These are phyloP conservation scores for Macroglossus sobrinus DNA, from an alignment of 2,113 vertebrate genomes.

Conservation along the genomic window DNA sequence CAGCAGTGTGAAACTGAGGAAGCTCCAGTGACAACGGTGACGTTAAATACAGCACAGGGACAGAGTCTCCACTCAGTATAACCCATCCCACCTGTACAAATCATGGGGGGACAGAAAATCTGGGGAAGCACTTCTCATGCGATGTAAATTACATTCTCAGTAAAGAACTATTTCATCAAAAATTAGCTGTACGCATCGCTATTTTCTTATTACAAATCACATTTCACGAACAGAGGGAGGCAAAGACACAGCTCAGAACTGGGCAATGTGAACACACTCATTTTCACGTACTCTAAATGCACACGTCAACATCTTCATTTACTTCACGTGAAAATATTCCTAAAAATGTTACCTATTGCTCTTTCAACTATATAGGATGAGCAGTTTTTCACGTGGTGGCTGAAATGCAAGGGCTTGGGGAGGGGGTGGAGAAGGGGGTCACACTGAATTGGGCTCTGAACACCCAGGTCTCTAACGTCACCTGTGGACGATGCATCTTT, in stretches of 20 bases:
- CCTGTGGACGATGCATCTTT: rapidly evolving
- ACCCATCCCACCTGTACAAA: neutral
- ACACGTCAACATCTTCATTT: neutral
- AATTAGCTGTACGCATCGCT: neutral
- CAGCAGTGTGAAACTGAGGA: neutral
- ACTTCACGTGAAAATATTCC: neutral
- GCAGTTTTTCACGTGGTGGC: neutral
- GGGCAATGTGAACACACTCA: neutral
- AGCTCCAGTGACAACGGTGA: neutral
- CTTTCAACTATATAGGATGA: neutral
- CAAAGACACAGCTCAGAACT: neutral
- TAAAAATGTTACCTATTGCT: neutral
- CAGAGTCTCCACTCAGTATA: too few relatives aligned
- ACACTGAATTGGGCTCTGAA: neutral
- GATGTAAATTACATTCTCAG: neutral
- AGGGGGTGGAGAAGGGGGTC: neutral
- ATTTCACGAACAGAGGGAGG: neutral
- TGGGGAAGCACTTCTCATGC: neutral
- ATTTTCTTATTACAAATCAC: neutral
- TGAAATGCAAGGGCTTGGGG: neutral
- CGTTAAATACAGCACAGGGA: neutral
- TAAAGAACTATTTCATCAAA: neutral
- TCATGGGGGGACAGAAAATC: neutral
- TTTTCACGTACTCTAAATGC: neutral
- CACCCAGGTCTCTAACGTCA: too few relatives aligned